Base-by-base conservation (phyloP, 64 coral and sea anemone genomes). In the Orbicella faveolata region DNA sequence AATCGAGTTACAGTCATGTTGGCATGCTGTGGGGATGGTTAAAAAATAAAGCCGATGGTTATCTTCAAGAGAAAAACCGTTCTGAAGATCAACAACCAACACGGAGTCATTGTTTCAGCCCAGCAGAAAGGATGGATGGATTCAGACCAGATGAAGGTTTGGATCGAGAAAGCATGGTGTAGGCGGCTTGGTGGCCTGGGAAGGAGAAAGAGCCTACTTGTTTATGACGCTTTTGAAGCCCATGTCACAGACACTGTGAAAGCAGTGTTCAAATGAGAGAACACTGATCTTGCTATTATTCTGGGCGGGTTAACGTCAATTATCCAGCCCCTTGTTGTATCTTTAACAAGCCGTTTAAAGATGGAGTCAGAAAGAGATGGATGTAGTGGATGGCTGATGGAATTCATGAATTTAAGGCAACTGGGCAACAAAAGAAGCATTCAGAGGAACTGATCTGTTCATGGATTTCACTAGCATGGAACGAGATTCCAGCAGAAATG, bases 261-360 rank as follows among this genome's bases (percentile, higher is more conserved):
- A 67, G 0, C 54, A 80, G 55, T 51, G 51, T 69, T 94, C 23
- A 67, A 36, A 65, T 8, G 37, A 21, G 88, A 86, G 48, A 79
- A 87, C 33, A 89, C 75, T 1, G 87, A 94, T 19, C 30, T 94
- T 48, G 80, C 75, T 37, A 78, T 88, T 2, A 93, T 94, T 37
- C 81, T 52, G 30, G 30, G 30, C 30, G 30, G 30, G 30, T 30
- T 30, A 30, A 30, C 30, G 30, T 30, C 30, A 30, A 63, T 94
- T 41, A 75, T 90, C 21, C 88, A 94, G 44, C 92, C 81, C 3
- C 75, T 94, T 21, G 81, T 80, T 94, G 80, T 78, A 35, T 89
- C 35, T 33, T 85, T 94, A 94, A 89, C 88, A 87, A 94, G 70
- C 92, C 88, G 0, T 90, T 94, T n/a, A 94, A 94, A 94, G 75